These are phyloP conservation scores for Podabrus alpinus DNA, from an alignment of 2,888 invertebrate species.

Conservation along the genomic window DNA sequence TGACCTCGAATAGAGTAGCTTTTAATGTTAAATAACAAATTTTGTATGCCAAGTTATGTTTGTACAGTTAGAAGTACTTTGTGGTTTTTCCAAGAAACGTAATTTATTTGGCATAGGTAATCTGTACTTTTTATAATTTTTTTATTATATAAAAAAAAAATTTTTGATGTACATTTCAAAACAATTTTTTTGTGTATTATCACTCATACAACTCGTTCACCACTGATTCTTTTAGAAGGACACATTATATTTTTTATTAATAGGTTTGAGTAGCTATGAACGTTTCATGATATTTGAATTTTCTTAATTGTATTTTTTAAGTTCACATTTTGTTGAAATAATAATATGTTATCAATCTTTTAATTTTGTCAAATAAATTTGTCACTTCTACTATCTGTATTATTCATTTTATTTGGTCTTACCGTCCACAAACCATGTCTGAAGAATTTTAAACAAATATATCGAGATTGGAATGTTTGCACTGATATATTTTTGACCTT, in stretches of 20 bases:
- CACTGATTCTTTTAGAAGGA: not conserved
- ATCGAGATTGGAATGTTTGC: not conserved
- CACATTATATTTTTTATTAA: not conserved
- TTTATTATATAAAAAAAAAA: not conserved
- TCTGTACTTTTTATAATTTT: not conserved
- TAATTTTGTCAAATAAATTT: not conserved
- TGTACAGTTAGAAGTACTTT: not conserved
- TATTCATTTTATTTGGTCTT: not conserved
- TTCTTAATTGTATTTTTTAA: not conserved
- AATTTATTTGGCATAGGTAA: slow-evolving; percentile 1
- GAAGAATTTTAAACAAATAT: not conserved
- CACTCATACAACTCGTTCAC: not conserved
- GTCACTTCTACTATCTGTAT: not conserved
- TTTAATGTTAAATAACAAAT: slow-evolving; percentile 20
- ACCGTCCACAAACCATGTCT: not conserved
- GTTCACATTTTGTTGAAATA: not conserved
- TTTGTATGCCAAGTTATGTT: slow-evolving; percentile 7
- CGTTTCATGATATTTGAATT: not conserved
- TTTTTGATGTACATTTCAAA: not conserved
- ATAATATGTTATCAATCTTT: not conserved
- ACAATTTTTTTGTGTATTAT: not conserved
- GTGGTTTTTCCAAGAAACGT: slow-evolving; percentile 9
- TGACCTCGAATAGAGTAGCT: slow-evolving; percentile 64
- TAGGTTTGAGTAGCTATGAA: not conserved
- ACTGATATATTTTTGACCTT: not conserved